Percentiles rank a stretch among this genome's conserved stretches.
Conservation (phyloP, 2,113 vertebrate species). For the Gambusia affinis region DNA sequence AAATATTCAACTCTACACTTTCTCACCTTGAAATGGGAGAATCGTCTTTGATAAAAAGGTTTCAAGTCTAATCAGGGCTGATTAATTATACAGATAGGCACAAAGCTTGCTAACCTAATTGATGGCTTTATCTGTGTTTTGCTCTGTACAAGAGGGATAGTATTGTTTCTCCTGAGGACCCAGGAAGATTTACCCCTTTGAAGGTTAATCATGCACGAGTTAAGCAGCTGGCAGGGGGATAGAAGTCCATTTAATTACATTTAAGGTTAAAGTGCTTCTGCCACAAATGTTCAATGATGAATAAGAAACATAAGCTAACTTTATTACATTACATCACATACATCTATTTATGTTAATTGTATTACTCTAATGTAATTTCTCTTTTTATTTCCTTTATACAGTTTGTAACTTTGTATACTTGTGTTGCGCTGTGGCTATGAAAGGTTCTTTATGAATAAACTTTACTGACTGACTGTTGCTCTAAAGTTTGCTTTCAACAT, state of each 20-base stretch:
- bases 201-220: conserved; percentile 53
- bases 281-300: background rate
- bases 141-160: conserved; percentile 48
- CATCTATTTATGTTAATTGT: background rate
- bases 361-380: background rate
- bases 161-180: conserved; percentile 45
- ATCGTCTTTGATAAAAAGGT: conserved; percentile 62
- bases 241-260: background rate
- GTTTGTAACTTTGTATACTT: background rate
- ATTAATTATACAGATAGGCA: conserved; percentile 72
- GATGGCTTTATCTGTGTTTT: conserved; percentile 69
- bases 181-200: conserved; percentile 43
- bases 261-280: background rate
- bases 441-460: background rate
- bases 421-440: background rate
- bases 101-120: conserved; percentile 57
- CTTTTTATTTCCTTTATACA: background rate
- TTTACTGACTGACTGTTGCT: background rate
- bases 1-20: conserved; percentile 33
- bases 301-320: background rate
- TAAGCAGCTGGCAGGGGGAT: background rate
- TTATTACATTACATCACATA: background rate
- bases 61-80: conserved; percentile 70
- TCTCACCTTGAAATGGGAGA: conserved; percentile 63
- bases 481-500: background rate